Conservation (phyloP, 2,113 vertebrate species). For the Thermophis baileyi region DNA sequence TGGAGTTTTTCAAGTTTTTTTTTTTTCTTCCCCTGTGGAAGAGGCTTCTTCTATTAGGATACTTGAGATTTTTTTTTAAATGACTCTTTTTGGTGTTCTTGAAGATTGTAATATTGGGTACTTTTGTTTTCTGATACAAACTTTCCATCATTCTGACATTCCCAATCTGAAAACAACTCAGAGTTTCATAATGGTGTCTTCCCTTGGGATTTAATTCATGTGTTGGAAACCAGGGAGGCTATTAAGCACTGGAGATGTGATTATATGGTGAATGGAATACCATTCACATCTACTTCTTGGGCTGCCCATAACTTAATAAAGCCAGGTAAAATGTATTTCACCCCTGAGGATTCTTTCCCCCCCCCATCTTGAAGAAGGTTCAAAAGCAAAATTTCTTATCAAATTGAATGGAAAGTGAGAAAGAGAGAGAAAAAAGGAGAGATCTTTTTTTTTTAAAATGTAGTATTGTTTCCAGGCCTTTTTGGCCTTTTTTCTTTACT, state of each 20-base stretch:
- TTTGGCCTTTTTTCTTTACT: not conserved
- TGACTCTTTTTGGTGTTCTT: not conserved
- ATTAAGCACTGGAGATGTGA: not conserved
- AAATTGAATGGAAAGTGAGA: not conserved
- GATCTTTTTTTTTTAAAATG: not conserved
- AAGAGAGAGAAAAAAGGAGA: not conserved
- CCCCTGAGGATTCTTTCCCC: not conserved
- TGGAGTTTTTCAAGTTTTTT: not conserved
- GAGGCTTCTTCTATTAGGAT: not conserved
- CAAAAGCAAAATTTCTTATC: not conserved
- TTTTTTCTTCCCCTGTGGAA: not conserved
- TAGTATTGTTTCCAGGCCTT: not conserved
- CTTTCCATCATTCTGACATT: not conserved
- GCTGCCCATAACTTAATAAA: not conserved
- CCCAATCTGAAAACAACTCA: not conserved
- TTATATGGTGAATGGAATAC: not conserved
- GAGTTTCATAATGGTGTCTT: not conserved
- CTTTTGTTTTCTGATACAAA: not conserved
- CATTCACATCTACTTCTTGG: not conserved
- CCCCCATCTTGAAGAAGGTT: not conserved
- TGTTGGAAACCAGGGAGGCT: not conserved
- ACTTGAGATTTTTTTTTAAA: not conserved
- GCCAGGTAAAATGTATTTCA: not conserved
- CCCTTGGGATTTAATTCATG: not conserved
- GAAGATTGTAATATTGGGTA: not conserved